Percentiles rank a stretch among this genome's conserved stretches.
Evolutionary conservation across 2,888 invertebrate species (phyloP).

Genomic region (Ichneumon xanthorius): DNA sequence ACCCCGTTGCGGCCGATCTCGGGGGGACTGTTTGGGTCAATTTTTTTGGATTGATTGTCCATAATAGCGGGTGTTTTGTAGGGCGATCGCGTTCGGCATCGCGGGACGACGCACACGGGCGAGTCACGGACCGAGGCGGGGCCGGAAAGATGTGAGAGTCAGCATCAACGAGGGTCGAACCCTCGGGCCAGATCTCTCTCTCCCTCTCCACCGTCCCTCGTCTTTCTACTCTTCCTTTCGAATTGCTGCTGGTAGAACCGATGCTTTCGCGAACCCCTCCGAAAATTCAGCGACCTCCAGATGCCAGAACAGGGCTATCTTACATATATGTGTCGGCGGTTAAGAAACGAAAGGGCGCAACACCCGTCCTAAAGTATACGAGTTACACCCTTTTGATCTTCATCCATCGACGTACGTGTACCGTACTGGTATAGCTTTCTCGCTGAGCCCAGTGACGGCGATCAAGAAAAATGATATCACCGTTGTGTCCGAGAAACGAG

Average conservation of each 20-base stretch:
- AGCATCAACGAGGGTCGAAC: constrained; percentile 81
- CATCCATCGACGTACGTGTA: neutral
- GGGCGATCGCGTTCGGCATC: constrained; percentile 66
- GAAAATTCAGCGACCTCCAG: constrained; percentile 71
- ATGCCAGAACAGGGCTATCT: constrained; percentile 62
- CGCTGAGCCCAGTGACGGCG: constrained; percentile 79
- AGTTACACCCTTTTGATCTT: neutral
- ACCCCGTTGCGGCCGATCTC: constrained; percentile 65
- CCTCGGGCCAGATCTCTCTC: constrained; percentile 71
- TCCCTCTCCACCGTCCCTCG: constrained; percentile 54
- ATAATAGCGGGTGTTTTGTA: constrained; percentile 83
- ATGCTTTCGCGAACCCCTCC: constrained; percentile 57
- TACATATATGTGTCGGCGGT: constrained; percentile 51
- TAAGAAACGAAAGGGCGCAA: neutral
- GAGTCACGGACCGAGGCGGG: constrained; percentile 82
- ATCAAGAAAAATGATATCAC: constrained; percentile 84
- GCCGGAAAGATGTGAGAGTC: constrained; percentile 82
- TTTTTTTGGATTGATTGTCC: constrained; percentile 82
- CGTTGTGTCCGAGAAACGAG: constrained; percentile 76
- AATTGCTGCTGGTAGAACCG: constrained; percentile 54
- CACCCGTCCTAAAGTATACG: neutral
- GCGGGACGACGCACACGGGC: constrained; percentile 72
- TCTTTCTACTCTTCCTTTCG: constrained; percentile 60
- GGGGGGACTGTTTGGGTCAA: constrained; percentile 68
- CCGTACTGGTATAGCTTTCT: constrained; percentile 16